Percentiles rank a stretch among this genome's conserved stretches.
Conservation (phyloP, 2,113 vertebrate species). For the Cephalopholis sonnerati region DNA sequence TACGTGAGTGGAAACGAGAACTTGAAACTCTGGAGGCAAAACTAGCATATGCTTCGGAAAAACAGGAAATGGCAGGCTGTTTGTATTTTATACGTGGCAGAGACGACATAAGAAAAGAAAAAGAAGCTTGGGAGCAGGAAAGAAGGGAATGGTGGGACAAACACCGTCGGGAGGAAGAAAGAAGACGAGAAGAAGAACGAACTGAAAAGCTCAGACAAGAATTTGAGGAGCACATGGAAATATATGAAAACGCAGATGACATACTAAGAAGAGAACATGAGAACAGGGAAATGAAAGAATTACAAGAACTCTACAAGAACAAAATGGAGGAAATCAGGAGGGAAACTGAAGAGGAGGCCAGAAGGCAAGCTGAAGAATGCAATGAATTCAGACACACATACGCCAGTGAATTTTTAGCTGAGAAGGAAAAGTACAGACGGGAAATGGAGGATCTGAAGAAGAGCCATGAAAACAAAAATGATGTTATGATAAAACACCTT, state of each 20-base stretch:
- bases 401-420: accelerated
- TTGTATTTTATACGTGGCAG: neutral
- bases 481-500: neutral
- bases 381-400: slow-evolving; percentile 2
- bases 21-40: neutral
- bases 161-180: neutral
- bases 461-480: accelerated
- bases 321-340: neutral
- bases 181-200: slow-evolving; percentile 5
- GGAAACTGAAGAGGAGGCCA: slow-evolving; percentile 26
- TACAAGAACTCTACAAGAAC: neutral
- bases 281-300: neutral
- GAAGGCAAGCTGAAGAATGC: slow-evolving; percentile 35
- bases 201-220: neutral
- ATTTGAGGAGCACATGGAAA: neutral
- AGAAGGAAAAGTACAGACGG: neutral
- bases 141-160: slow-evolving; percentile 13
- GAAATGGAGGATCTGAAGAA: neutral
- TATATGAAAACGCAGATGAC: neutral
- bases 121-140: slow-evolving; percentile 16
- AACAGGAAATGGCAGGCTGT: accelerated
- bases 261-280: neutral
- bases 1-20: neutral
- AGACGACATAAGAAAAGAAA: neutral
- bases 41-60: neutral